Conservation (phyloP, 2,113 vertebrate genomes). For the Syrmaticus mikado region DNA sequence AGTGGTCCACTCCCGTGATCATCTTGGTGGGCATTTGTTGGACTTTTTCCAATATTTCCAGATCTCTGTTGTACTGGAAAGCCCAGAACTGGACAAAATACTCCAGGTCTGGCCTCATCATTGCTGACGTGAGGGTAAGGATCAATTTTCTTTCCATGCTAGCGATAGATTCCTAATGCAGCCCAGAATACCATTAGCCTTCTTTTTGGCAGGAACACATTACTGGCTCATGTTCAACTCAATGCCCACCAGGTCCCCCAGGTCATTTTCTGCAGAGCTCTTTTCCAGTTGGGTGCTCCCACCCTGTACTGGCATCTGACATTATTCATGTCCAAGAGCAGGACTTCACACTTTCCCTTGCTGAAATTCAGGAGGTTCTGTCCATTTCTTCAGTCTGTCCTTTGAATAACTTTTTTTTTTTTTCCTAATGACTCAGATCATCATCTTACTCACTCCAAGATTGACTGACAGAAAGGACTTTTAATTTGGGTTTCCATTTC, state of each 20-base stretch:
- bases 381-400: background rate
- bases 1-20: background rate
- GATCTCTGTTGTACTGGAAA: background rate
- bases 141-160: background rate
- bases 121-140: background rate
- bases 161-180: background rate
- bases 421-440: background rate
- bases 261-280: background rate
- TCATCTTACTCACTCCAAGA: background rate
- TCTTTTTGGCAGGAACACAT: background rate
- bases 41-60: background rate
- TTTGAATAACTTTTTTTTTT: background rate
- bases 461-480: background rate
- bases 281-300: background rate
- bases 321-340: background rate
- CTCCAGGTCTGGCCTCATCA: background rate
- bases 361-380: background rate
- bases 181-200: background rate
- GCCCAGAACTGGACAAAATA: background rate
- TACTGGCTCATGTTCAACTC: background rate
- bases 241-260: background rate
- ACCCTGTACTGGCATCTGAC: background rate
- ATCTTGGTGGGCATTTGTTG: background rate
- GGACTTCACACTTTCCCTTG: background rate
- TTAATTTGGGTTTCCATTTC: background rate